Percentiles rank a stretch among this genome's conserved stretches.
phyloP scores from a whole-genome alignment of 2,797 vertebrate genomes.

The Prunella strophiata region DNA sequence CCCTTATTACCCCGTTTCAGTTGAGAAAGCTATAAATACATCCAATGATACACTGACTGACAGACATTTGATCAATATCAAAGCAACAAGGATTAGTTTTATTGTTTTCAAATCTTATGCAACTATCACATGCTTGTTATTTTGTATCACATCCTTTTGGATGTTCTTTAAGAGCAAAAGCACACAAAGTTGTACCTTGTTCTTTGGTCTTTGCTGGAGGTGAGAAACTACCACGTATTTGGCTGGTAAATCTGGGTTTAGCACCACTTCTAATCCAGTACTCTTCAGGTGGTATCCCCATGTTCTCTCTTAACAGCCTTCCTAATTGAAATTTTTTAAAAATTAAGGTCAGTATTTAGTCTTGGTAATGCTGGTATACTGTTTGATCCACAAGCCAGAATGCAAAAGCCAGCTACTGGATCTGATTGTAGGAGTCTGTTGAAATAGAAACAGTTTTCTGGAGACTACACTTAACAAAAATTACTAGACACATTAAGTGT shows the following conservation, averaged over 20 bases:
- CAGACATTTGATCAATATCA: neutral
- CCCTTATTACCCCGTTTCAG: neutral
- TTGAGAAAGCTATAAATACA: neutral
- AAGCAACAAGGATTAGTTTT: neutral
- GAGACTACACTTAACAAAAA: neutral
- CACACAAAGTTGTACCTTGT: constrained; percentile 47
- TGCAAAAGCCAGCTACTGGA: neutral
- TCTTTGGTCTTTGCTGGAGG: constrained; percentile 47
- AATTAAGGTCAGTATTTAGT: neutral
- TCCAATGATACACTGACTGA: neutral
- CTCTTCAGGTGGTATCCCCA: constrained; percentile 61
- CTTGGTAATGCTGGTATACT: neutral
- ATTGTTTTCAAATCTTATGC: neutral
- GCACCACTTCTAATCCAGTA: constrained; percentile 76
- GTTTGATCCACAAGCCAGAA: neutral
- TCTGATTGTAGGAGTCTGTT: neutral
- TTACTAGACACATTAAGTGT: neutral
- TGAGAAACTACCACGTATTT: neutral
- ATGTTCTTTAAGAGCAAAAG: neutral
- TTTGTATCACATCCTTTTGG: neutral
- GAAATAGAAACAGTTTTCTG: neutral
- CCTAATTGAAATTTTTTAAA: constrained; percentile 30
- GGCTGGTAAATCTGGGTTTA: constrained; percentile 65
- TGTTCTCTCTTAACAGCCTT: constrained; percentile 57
- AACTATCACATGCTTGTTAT: neutral